Evolutionary conservation across 2,888 invertebrate genomes (phyloP).

Genomic region (Pheosia tremula): DNA sequence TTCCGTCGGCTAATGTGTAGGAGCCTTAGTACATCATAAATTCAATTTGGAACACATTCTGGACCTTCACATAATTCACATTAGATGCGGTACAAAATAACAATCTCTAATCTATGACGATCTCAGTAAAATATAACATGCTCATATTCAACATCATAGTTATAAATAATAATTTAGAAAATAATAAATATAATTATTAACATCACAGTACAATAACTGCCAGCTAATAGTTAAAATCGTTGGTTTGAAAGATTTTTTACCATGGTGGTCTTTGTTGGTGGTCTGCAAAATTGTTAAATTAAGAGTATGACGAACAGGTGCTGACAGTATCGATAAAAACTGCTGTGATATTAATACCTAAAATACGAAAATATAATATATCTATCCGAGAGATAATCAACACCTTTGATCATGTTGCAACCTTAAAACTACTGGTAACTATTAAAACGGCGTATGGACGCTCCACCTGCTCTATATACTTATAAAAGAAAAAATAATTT

Average conservation of each 20-base stretch:
- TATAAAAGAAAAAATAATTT: constrained; percentile 37
- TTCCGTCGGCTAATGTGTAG: no score
- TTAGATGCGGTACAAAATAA: constrained; percentile 57
- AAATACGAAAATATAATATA: constrained; percentile 52
- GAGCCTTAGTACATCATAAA: constrained; percentile 58
- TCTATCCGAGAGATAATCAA: constrained; percentile 62
- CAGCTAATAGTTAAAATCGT: constrained; percentile 56
- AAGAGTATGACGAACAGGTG: constrained; percentile 28
- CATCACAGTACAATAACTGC: constrained; percentile 83
- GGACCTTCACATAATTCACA: constrained; percentile 68
- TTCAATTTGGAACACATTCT: constrained; percentile 76
- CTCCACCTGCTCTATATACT: constrained; percentile 45
- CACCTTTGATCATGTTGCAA: constrained; percentile 59
- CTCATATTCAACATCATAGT: constrained; percentile 67
- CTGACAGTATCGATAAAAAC: constrained; percentile 73
- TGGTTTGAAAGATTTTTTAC: constrained; percentile 13
- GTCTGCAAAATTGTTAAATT: constrained; percentile 7
- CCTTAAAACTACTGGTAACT: constrained; percentile 81
- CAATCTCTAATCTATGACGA: constrained; percentile 67
- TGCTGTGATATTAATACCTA: constrained; percentile 82
- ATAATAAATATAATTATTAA: constrained; percentile 81
- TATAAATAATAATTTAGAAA: constrained; percentile 78
- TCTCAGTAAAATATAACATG: constrained; percentile 71
- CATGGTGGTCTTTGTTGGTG: constrained; percentile 14
- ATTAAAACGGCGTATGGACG: constrained; percentile 54